phyloP scores from a whole-genome alignment of 2,113 vertebrate species.

The Raja brachyura region DNA sequence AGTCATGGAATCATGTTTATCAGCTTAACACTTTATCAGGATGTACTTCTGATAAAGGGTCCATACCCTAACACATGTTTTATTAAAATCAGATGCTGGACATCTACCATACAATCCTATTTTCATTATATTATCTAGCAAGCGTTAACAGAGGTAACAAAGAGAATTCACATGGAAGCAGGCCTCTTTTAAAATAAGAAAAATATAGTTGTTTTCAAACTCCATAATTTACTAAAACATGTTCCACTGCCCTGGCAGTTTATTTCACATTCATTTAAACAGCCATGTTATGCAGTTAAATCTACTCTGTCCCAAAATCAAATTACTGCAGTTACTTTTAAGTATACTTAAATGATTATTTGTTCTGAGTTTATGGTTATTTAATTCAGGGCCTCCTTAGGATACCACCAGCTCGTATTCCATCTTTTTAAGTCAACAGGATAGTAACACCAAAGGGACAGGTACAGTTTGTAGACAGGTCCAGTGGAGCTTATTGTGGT shows the following conservation, averaged over 20 bases:
- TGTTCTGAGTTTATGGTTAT: neutral
- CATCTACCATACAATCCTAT: neutral
- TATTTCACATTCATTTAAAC: neutral
- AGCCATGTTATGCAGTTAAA: neutral
- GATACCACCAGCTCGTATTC: neutral
- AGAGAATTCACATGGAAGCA: neutral
- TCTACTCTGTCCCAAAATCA: neutral
- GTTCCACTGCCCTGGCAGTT: neutral
- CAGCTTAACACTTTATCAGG: neutral
- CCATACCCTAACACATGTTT: neutral
- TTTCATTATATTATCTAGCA: neutral
- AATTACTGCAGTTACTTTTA: neutral
- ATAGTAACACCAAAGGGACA: neutral
- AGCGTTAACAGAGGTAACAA: neutral
- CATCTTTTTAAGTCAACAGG: neutral
- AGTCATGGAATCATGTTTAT: neutral
- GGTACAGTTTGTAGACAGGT: neutral
- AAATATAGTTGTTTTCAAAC: neutral
- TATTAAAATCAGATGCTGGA: neutral
- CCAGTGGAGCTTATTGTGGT: neutral
- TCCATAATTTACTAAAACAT: slow-evolving; percentile 15
- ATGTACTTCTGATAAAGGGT: neutral
- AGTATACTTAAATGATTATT: neutral
- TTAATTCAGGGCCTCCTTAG: neutral
- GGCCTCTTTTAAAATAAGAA: neutral